Base-by-base conservation (phyloP, 2,888 invertebrate genomes). In the Drosophila peninsularis region DNA sequence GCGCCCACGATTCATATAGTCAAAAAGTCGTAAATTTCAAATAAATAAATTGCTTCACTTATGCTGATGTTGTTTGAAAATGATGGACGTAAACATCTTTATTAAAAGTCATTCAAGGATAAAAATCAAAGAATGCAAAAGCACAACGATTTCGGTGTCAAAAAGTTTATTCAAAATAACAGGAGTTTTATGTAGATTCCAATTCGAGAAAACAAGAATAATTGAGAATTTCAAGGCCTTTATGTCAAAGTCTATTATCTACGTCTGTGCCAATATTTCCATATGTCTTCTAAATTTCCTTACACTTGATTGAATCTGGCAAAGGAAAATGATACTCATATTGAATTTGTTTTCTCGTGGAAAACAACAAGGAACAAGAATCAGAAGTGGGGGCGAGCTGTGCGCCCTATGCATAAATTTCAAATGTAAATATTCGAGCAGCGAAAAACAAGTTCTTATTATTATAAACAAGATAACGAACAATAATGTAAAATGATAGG, bases 381-480 rank as follows among this genome's bases (percentile, higher is more conserved):
- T 32, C 30, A 34, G 24, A 6, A 34, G 14, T 24, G 14, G 11
- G 17, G n/a, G 32, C 32, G 7, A 27, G 17, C 1, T 50, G 49
- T 19, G 32, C 41, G n/a, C 17, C 39, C 10, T 13, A 44, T 61
- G 70, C 54, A 73, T 78, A 73, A 66, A 86, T 82, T 83, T 76
- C 53, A 71, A 81, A 86, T 82, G 78, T 66, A 74, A 82, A 82
- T 82, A 74, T 72, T 64, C 32, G 57, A 58, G 65, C 36, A 61
- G 58, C 19, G 64, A 36, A 64, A 52, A 75, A 76, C 67, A 71
- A 76, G 69, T 49, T 71, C 45, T 42, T 58, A 60, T 71, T 69
- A 67, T 74, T 64, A 76, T 76, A 80, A 82, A 78, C 78, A 86
- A 71, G 67, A 80, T 78, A 78, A 65, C 62, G 71, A 83, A 80